Evolutionary conservation across 2,113 vertebrate species (phyloP), one percentile per base, ranked within the genome.

Genomic region (Andinoacara biseriatus): DNA sequence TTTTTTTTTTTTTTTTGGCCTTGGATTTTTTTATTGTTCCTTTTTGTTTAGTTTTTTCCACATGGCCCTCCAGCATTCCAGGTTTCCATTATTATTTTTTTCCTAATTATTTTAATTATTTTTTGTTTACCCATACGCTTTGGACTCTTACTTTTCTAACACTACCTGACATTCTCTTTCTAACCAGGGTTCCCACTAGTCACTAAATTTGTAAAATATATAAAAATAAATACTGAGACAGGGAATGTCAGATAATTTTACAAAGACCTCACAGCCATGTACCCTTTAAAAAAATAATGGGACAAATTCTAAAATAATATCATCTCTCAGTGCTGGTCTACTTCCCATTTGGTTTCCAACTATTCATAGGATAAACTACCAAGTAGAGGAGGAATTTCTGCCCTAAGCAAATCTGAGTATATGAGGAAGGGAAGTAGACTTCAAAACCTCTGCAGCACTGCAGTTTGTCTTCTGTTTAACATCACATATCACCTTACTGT

Each of bases 141-240:
- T 88, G 86, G 87, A 88, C 78, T 82, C 76, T 90, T 87, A 86
- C 86, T 89, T 86, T 87, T 90, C 89, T 93, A 93, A 93, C 91
- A 89, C 88, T 80, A 89, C 86, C 81, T 91, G 92, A 90, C 92
- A 91, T 93, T 88, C 88, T 94, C 79, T 94, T 85, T 90, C 89
- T 90, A 91, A 93, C 89, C 90, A 92, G 92, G 92, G 92, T 93
- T 94, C 87, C 92, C 91, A 92, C 90, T 90, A 78, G 76, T 87
- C 78, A 33, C 40, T 76, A 5, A 63, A 26, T 58, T 35, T 57
- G 65, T 80, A n/a, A 82, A 20, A 33, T 43, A 26, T 56, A 9
- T 9, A 24, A 58, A 5, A 60, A 54, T 2, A 86, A 35, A 58
- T 57, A 7, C 75, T 8, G 9, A 58, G 15, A 75, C 22, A 10